A percentile compares a stretch with the other conserved stretches of the same genome.
Conservation (phyloP, 2,113 vertebrate genomes). For the Pachyramphus minor region DNA sequence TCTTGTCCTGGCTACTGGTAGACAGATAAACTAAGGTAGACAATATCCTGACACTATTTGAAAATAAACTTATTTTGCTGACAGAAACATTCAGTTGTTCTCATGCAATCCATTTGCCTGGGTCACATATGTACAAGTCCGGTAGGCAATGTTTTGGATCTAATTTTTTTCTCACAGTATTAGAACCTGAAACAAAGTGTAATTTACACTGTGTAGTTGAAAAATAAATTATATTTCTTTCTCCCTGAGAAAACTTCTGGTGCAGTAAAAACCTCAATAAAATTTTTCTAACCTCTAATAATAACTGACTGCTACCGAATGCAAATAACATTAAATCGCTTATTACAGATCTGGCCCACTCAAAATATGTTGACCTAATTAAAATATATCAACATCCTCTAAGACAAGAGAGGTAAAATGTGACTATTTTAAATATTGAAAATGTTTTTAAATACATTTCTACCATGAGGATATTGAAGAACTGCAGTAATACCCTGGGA, state of each 20-base stretch:
- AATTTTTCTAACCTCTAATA: neutral
- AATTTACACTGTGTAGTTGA: neutral
- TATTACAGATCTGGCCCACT: neutral
- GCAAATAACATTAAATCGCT: neutral
- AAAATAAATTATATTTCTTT: neutral
- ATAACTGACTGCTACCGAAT: neutral
- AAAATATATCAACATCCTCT: neutral
- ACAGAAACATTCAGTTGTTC: neutral
- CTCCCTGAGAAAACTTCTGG: neutral
- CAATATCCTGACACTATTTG: neutral
- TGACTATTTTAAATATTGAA: neutral
- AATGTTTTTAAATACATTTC: neutral
- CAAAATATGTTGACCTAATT: neutral
- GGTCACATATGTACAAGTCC: fast-evolving
- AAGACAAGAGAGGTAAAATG: fast-evolving
- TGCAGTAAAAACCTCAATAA: neutral
- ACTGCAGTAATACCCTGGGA: neutral
- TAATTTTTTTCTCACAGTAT: neutral
- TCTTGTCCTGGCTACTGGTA: neutral
- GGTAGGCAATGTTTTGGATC: neutral
- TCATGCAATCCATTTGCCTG: neutral
- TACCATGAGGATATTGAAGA: neutral
- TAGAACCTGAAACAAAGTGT: neutral
- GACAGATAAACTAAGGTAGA: neutral
- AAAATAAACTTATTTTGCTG: neutral